A percentile compares a stretch with the other conserved stretches of the same genome.
These are phyloP conservation scores for Thripadectes ignobilis DNA, from an alignment of 2,797 vertebrate species.

Conservation along the genomic window DNA sequence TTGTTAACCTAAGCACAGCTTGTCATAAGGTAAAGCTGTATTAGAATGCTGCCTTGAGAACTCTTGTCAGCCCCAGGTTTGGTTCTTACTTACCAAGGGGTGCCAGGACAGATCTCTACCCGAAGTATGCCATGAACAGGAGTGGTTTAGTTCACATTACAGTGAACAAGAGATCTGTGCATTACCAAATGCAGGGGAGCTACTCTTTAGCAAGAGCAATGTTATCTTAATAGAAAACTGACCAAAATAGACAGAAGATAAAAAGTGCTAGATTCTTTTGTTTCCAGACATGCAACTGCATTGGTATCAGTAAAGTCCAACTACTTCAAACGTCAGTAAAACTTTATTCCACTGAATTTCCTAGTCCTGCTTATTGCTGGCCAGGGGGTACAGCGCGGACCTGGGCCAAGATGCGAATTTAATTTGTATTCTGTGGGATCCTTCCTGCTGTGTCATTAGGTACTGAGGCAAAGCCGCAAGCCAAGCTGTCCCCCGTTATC, in stretches of 20 bases:
- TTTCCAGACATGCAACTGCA: neutral
- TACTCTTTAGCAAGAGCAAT: neutral
- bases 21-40: neutral
- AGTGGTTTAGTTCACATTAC: neutral
- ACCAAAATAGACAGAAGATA: neutral
- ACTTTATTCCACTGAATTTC: neutral
- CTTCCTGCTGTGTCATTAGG: rapidly evolving
- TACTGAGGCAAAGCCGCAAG: neutral
- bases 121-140: neutral
- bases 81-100: neutral
- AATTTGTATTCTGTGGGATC: neutral
- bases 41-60: neutral
- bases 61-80: neutral
- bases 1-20: neutral
- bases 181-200: neutral
- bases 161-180: neutral
- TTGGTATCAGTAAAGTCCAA: neutral
- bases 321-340: neutral
- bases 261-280: neutral
- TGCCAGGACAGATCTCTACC: neutral
- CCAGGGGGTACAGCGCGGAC: neutral
- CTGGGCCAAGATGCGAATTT: rapidly evolving
- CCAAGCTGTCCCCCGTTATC: rapidly evolving
- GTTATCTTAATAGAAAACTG: neutral
- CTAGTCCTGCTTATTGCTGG: too few species aligned